Evolutionary conservation across 1,140 invertebrate genomes (phyloP), one percentile per base, ranked within the genome.

Genomic region (Bombus polaris): DNA sequence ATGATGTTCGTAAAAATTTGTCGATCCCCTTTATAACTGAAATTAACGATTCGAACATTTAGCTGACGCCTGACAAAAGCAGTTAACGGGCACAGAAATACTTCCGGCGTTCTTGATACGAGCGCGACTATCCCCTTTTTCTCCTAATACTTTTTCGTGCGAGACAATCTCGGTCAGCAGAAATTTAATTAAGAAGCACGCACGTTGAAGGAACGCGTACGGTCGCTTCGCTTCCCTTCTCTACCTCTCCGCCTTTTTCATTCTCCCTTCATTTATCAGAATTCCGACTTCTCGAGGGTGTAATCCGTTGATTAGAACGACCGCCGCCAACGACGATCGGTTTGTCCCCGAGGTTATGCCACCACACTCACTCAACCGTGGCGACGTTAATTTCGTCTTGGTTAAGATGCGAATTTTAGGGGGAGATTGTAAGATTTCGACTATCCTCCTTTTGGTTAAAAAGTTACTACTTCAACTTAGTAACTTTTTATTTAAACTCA

Each of bases 101-200:
- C 32, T 44, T 18, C 22, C 57, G 35, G 15, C 15, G 44, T 37
- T n/a, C 53, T 44, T 68, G 65, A 79, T 79, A 53, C 47, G 32
- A 62, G 32, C 28, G 3, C 28, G 28, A 32, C 39, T 22, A 37
- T 28, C 32, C 44, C 25, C 25, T 22, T 75, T 77, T 59, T 28
- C 83, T 22, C 8, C 18, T 6, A 12, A n/a, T n/a, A 15, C n/a
- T 37, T 22, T 18, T 13, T 15, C 47, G 74, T 32, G 32, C 44
- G 28, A 62, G 47, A 42, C 76, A 80, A 85, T 76, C 89, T 77
- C 66, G 85, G 86, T 89, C 89, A 87, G 87, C 88, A 90, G 81
- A 88, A 90, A 90, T 90, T 90, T 87, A 91, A 91, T 91, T 91
- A 91, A 90, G 90, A 88, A 83, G 76, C 88, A 88, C 90, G 87